A percentile compares a stretch with the other conserved stretches of the same genome.
Conservation (phyloP, 2,797 vertebrate genomes). For the Acridotheres tristis region DNA sequence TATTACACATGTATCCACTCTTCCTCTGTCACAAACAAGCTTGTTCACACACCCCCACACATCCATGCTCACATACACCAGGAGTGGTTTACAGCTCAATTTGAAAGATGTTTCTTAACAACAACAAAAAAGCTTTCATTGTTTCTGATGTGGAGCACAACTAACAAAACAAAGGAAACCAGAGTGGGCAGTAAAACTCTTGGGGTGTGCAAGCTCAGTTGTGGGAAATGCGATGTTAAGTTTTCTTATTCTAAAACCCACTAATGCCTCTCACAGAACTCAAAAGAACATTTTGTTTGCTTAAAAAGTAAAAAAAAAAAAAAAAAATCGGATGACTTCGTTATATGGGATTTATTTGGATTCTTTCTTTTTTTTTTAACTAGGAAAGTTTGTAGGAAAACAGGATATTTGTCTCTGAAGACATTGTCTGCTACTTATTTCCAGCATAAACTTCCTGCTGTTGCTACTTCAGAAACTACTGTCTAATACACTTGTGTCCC, state of each 20-base stretch:
- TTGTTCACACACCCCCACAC: constrained; percentile 49
- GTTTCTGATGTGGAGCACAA: constrained; percentile 36
- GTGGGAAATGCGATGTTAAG: constrained; percentile 68
- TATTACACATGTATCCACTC: constrained; percentile 22
- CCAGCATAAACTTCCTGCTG: constrained; percentile 50
- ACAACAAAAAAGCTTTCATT: neutral
- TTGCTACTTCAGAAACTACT: constrained; percentile 36
- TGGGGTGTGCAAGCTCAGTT: constrained; percentile 25
- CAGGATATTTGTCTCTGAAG: constrained; percentile 54
- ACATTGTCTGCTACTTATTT: constrained; percentile 52
- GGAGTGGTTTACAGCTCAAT: constrained; percentile 30
- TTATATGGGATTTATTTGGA: constrained; percentile 61
- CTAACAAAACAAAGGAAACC: constrained; percentile 55
- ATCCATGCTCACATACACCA: constrained; percentile 22
- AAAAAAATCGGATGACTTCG: constrained; percentile 23
- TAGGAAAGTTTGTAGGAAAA: constrained; percentile 56
- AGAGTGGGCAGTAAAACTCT: constrained; percentile 32
- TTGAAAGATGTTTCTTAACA: constrained; percentile 7
- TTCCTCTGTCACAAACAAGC: constrained; percentile 31
- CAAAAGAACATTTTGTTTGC: constrained; percentile 58
- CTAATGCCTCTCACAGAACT: constrained; percentile 57
- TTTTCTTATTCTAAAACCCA: constrained; percentile 66
- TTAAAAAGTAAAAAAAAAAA: constrained; percentile 30
- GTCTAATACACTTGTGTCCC: neutral
- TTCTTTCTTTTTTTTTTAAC: constrained; percentile 59